A percentile compares a stretch with the other conserved stretches of the same genome.
phyloP scores from a whole-genome alignment of 2,888 invertebrate genomes.

The Tetragnatha montana region DNA sequence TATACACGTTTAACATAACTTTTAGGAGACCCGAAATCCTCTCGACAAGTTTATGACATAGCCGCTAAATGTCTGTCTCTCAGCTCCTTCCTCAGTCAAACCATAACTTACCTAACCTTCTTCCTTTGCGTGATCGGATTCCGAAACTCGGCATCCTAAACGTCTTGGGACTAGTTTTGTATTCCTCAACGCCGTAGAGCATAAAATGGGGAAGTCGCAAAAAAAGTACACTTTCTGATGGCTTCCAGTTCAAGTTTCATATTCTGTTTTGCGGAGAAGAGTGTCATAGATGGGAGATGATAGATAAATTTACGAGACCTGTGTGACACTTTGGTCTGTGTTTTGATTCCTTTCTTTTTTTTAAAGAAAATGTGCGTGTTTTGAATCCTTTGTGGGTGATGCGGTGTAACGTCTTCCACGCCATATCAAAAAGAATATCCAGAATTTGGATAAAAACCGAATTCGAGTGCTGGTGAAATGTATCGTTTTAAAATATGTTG shows the following conservation, averaged over 20 bases:
- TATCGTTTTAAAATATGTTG: too few species aligned
- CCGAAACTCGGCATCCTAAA: neutral
- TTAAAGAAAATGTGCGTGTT: neutral
- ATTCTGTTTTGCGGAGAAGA: neutral
- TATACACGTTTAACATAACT: neutral
- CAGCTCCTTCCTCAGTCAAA: neutral
- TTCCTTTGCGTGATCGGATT: neutral
- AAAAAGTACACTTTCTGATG: neutral
- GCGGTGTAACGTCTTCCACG: too few species aligned
- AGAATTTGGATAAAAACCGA: too few species aligned
- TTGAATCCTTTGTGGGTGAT: too few species aligned
- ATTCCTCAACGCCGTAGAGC: neutral
- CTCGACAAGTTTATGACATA: neutral
- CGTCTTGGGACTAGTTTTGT: neutral
- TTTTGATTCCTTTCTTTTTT: neutral
- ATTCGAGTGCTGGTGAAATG: too few species aligned
- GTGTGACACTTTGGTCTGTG: neutral
- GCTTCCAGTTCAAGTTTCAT: neutral
- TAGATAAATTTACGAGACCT: slow-evolving; percentile 5
- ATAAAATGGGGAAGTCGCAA: neutral
- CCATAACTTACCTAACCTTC: neutral
- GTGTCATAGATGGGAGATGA: neutral
- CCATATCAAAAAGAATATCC: too few species aligned
- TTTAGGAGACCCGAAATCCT: neutral
- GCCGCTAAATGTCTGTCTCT: neutral